A percentile compares a stretch with the other conserved stretches of the same genome.
Conservation (phyloP, 2,888 invertebrate genomes). For the Drosophila fulvimacula region DNA sequence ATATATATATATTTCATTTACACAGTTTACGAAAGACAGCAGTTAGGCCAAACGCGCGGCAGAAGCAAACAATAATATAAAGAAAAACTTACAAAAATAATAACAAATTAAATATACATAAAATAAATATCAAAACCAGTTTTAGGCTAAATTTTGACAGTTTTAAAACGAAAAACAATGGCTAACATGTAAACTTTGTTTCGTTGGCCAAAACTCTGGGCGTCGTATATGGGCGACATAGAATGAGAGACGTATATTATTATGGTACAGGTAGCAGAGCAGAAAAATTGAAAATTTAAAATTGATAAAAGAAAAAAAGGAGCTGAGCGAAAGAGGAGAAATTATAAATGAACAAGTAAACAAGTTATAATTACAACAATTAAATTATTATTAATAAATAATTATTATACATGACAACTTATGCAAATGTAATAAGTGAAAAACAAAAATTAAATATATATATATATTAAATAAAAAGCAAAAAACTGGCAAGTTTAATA, state of each 20-base stretch:
- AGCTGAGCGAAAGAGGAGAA: conserved; percentile 4
- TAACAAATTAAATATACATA: conserved; percentile 23
- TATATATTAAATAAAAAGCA: conserved; percentile 37
- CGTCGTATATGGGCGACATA: conserved; percentile 66
- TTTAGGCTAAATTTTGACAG: conserved; percentile 66
- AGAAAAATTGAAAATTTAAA: conserved; percentile 1
- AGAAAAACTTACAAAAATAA: conserved; percentile 10
- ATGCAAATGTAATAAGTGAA: conserved; percentile 63
- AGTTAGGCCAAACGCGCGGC: conserved; percentile 50
- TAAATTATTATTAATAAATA: conserved; percentile 78
- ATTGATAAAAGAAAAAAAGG: neutral
- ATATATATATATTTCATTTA: neutral
- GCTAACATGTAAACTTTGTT: conserved; percentile 73
- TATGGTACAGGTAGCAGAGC: conserved; percentile 36
- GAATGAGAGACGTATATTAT: conserved; percentile 21
- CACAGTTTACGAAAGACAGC: conserved; percentile 32
- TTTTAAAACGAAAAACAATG: conserved; percentile 39
- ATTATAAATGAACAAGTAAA: conserved; percentile 65
- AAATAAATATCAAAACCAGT: conserved; percentile 57
- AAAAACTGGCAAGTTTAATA: conserved; percentile 65
- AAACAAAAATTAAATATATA: conserved; percentile 40
- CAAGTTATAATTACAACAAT: conserved; percentile 79
- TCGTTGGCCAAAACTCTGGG: conserved; percentile 73
- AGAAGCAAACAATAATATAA: conserved; percentile 68
- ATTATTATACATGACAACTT: conserved; percentile 76